Evolutionary conservation across 2,888 invertebrate species (phyloP).

Genomic region (Agriopis marginaria): DNA sequence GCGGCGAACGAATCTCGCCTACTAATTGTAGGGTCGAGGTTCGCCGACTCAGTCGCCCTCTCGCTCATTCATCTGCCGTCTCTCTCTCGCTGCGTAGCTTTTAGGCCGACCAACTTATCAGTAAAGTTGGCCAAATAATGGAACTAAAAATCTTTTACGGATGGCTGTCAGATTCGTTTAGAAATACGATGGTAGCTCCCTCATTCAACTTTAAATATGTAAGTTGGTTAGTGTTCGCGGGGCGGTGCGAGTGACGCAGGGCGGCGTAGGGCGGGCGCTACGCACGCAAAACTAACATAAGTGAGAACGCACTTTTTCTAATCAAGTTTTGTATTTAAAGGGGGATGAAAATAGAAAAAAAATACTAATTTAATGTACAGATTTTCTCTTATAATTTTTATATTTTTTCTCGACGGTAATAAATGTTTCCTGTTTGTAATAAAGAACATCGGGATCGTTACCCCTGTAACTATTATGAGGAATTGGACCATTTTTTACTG

Average conservation of each 20-base stretch:
- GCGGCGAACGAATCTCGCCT: constrained; percentile 84
- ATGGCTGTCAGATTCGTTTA: background rate
- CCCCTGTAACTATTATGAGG: constrained; percentile 79
- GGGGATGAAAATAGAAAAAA: constrained; percentile 23
- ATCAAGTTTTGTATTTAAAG: constrained; percentile 28
- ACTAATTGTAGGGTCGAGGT: constrained; percentile 84
- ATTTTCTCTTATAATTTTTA: constrained; percentile 17
- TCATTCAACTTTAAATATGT: background rate
- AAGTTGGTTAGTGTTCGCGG: constrained; percentile 52
- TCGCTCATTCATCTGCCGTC: constrained; percentile 65
- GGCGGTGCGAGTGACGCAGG: constrained; percentile 75
- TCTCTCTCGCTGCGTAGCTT: constrained; percentile 66
- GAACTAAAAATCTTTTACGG: background rate
- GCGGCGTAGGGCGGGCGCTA: constrained; percentile 78
- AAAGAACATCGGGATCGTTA: constrained; percentile 75
- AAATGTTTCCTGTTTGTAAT: constrained; percentile 83
- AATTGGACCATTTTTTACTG: constrained; percentile 82
- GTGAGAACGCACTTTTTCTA: constrained; percentile 61
- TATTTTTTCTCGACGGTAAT: constrained; percentile 57
- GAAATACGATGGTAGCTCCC: background rate
- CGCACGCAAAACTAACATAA: constrained; percentile 73
- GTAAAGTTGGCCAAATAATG: background rate
- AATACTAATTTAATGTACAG: constrained; percentile 36
- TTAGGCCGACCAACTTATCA: constrained; percentile 28
- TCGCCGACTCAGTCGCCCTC: constrained; percentile 58